Evolutionary conservation across 2,113 vertebrate genomes (phyloP).

Genomic region (Sphaerodactylus townsendi): DNA sequence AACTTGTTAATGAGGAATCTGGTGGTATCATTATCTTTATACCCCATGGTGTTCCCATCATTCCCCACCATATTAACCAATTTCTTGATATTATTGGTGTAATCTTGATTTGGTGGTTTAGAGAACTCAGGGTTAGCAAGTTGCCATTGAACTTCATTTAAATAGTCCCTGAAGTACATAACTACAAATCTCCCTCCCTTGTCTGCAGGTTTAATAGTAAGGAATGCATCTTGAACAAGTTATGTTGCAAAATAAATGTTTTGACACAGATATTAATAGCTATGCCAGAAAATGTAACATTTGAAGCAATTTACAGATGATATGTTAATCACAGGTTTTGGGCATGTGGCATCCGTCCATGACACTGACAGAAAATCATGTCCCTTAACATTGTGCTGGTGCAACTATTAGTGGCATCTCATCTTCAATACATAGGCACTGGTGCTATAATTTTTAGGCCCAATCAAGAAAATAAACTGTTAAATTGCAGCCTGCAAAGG

Average conservation of each 20-base stretch:
- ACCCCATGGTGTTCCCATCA: no score
- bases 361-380: background rate
- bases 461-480: background rate
- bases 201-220: no score
- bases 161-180: no score
- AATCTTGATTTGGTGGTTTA: no score
- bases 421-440: background rate
- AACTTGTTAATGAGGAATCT: no score
- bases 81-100: no score
- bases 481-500: slow-evolving; percentile 31
- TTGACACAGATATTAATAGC: background rate
- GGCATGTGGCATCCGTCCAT: background rate
- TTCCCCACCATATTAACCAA: no score
- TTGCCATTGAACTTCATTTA: no score
- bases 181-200: no score
- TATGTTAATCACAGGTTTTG: background rate
- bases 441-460: background rate
- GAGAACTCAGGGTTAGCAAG: no score
- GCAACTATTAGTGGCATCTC: background rate
- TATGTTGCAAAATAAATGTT: background rate
- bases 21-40: no score
- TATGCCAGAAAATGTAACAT: background rate
- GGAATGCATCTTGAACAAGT: no score
- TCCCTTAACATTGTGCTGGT: background rate
- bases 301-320: background rate